These are phyloP conservation scores for Hiodon tergisus DNA, from an alignment of 2,113 vertebrate genomes.

Conservation along the genomic window DNA sequence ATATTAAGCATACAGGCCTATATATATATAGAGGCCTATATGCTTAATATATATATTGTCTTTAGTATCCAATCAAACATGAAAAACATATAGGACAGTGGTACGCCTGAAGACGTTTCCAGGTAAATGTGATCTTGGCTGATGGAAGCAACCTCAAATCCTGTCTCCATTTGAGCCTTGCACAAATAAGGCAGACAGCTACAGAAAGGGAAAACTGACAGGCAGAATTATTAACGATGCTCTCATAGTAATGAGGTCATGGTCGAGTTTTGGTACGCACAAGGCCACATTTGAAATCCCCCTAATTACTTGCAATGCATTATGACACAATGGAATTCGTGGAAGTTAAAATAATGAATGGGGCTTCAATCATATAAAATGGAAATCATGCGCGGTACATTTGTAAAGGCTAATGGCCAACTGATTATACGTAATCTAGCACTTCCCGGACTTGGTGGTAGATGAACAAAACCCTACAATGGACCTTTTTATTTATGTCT, in stretches of 20 bases:
- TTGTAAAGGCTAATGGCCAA: not conserved
- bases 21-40: too few relatives aligned
- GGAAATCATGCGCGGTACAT: conserved; percentile 5
- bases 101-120: not conserved
- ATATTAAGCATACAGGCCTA: not conserved
- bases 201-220: conserved; percentile 1
- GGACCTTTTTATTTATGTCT: conserved; percentile 3
- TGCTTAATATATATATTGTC: too few relatives aligned
- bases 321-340: not conserved
- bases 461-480: not conserved
- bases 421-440: not conserved
- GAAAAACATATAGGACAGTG: not conserved
- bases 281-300: conserved; percentile 19
- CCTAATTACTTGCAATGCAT: not conserved
- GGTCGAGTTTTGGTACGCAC: conserved; percentile 11
- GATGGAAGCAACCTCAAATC: not conserved
- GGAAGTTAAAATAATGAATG: conserved; percentile 3
- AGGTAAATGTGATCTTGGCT: not conserved
- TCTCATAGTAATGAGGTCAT: conserved; percentile 23
- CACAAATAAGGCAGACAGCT: not conserved
- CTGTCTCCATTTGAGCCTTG: conserved; percentile 4
- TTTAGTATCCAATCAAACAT: too few relatives aligned
- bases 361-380: conserved; percentile 1
- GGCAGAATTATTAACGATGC: conserved; percentile 14
- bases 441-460: not conserved